phyloP scores from a whole-genome alignment of 2,797 vertebrate species.

The Gambusia yucatana region DNA sequence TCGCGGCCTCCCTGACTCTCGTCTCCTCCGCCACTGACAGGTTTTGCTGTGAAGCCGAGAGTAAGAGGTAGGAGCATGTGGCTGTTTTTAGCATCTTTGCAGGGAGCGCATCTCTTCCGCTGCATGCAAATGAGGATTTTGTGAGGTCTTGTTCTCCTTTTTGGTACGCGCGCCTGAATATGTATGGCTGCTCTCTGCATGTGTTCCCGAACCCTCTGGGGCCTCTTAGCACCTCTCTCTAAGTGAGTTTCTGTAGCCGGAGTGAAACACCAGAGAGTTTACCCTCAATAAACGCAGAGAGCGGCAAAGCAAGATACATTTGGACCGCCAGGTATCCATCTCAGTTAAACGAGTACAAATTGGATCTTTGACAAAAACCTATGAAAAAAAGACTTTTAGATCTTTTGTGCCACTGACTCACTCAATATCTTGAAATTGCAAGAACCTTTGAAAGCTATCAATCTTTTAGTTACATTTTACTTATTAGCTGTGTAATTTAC shows the following conservation, averaged over 20 bases:
- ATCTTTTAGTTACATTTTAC: not conserved
- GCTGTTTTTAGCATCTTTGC: slow-evolving; percentile 15
- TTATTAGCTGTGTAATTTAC: not conserved
- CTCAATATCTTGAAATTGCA: not conserved
- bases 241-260: slow-evolving; percentile 29
- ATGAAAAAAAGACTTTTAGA: not conserved
- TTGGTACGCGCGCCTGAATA: not conserved
- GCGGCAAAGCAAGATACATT: slow-evolving; percentile 29
- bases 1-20: slow-evolving; percentile 48
- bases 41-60: slow-evolving; percentile 47
- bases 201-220: slow-evolving; percentile 11
- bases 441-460: not conserved
- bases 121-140: not conserved
- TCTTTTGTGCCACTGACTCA: slow-evolving; percentile 2
- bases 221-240: slow-evolving; percentile 22
- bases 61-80: slow-evolving; percentile 23
- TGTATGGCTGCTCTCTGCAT: slow-evolving; percentile 3
- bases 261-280: slow-evolving; percentile 24
- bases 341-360: slow-evolving; percentile 14
- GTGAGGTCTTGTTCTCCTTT: not conserved
- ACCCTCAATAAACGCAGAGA: slow-evolving; percentile 46
- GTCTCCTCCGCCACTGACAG: slow-evolving; percentile 52
- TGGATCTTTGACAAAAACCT: not conserved
- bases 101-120: not conserved
- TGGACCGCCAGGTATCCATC: slow-evolving; percentile 37